A percentile compares a stretch with the other conserved stretches of the same genome.
Conservation (phyloP, 2,888 invertebrate species). For the Acronicta alni region DNA sequence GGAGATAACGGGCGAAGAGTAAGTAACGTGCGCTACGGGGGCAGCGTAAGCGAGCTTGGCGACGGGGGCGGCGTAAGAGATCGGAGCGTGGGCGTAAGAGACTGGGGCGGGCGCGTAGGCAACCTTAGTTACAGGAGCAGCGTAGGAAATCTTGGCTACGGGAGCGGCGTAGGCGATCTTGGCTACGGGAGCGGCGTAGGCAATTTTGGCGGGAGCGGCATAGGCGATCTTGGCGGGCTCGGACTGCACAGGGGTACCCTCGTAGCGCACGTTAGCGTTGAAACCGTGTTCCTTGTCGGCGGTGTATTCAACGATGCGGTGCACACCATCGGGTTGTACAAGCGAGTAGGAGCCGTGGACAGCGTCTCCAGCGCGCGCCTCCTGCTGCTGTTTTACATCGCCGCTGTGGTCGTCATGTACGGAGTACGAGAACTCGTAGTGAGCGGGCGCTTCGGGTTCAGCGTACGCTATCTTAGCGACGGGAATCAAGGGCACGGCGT, state of each 20-base stretch:
- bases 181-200: conserved; percentile 54
- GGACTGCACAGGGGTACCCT: conserved; percentile 72
- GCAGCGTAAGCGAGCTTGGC: conserved; percentile 49
- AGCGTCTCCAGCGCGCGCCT: conserved; percentile 79
- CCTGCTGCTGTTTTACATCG: conserved; percentile 85
- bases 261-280: conserved; percentile 83
- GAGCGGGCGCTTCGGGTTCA: conserved; percentile 76
- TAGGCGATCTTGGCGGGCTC: conserved; percentile 57
- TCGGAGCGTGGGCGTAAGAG: conserved; percentile 73
- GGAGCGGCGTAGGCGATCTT: conserved; percentile 40
- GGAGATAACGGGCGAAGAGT: conserved; percentile 78
- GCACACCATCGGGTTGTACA: conserved; percentile 84
- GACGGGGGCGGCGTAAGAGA: conserved; percentile 70
- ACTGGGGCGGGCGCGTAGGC: conserved; percentile 67
- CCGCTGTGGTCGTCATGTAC: conserved; percentile 83
- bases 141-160: conserved; percentile 32
- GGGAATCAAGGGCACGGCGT: conserved; percentile 68
- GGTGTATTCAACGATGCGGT: conserved; percentile 84
- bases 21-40: conserved; percentile 72
- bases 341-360: conserved; percentile 86
- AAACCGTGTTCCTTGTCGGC: conserved; percentile 82
- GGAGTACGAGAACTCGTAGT: conserved; percentile 83
- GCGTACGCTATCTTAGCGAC: conserved; percentile 74
- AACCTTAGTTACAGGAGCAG: conserved; percentile 58
- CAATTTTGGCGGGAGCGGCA: conserved; percentile 59